These are phyloP conservation scores for Jordanella pulchra DNA, from an alignment of 2,797 vertebrate genomes.

Conservation along the genomic window DNA sequence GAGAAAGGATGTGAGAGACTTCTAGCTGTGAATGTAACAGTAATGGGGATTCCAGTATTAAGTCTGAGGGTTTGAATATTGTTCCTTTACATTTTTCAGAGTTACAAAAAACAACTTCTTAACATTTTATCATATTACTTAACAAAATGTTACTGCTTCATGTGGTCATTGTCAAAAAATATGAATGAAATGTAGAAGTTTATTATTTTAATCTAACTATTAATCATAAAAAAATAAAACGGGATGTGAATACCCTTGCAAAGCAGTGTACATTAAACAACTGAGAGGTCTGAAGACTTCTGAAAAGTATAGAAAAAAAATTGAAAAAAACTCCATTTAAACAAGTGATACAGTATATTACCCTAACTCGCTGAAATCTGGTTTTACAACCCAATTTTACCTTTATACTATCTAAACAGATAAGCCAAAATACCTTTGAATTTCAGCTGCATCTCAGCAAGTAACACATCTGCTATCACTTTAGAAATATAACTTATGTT, in stretches of 20 bases:
- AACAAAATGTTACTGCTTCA: too few species aligned
- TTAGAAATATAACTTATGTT: conserved; percentile 23
- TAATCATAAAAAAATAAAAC: not conserved
- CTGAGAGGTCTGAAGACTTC: not conserved
- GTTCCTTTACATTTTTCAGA: too few species aligned
- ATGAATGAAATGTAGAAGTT: too few species aligned
- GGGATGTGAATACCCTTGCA: not conserved
- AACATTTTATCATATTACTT: too few species aligned
- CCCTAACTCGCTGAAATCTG: not conserved
- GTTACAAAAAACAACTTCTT: too few species aligned
- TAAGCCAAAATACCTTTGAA: not conserved
- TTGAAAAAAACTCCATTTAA: not conserved
- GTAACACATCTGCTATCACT: conserved; percentile 2
- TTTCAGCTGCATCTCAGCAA: not conserved
- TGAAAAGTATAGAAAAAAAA: not conserved
- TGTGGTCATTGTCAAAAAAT: too few species aligned
- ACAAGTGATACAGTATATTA: not conserved
- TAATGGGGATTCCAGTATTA: too few species aligned
- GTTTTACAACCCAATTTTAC: not conserved
- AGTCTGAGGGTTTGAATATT: too few species aligned
- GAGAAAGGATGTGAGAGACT: too few species aligned
- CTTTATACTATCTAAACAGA: not conserved
- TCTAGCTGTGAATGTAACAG: too few species aligned
- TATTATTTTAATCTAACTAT: too few species aligned
- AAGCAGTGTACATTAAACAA: not conserved